phyloP scores from a whole-genome alignment of 92 coral and sea anemone genomes.

The Epizoanthus rinbou region DNA sequence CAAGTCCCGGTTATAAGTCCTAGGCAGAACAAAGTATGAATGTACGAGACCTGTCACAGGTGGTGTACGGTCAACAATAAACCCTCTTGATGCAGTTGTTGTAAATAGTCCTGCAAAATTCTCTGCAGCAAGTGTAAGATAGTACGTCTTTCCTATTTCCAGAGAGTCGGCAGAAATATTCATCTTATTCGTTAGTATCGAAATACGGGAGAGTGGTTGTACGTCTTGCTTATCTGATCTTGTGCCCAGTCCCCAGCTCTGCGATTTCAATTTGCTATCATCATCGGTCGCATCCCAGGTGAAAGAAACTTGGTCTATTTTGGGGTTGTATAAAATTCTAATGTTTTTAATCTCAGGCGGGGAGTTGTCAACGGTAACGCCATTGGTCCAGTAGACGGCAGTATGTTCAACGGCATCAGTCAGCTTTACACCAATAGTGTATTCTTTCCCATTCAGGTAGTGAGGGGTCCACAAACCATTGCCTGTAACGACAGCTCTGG shows the following conservation, averaged over 20 bases:
- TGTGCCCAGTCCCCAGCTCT: conserved; percentile 83
- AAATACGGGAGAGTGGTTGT: conserved; percentile 51
- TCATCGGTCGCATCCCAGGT: conserved; percentile 69
- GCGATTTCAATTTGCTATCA: conserved; percentile 72
- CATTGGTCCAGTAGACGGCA: conserved; percentile 84
- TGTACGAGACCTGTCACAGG: conserved; percentile 73
- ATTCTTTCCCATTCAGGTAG: conserved; percentile 70
- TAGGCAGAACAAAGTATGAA: conserved; percentile 78
- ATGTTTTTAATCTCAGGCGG: conserved; percentile 80
- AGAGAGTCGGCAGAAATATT: conserved; percentile 51
- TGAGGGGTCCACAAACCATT: conserved; percentile 53
- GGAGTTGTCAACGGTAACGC: conserved; percentile 78
- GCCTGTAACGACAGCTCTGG: conserved; percentile 73
- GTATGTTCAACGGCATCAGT: conserved; percentile 68
- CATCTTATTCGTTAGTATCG: conserved; percentile 32
- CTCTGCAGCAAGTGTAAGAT: conserved; percentile 63
- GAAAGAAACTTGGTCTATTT: conserved; percentile 52
- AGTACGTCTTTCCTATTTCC: conserved; percentile 78
- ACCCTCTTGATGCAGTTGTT: conserved; percentile 76
- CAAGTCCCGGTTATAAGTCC: conserved; percentile 74
- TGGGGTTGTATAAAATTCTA: conserved; percentile 62
- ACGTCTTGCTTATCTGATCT: conserved; percentile 66
- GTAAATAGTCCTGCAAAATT: conserved; percentile 73
- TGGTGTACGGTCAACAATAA: conserved; percentile 83
- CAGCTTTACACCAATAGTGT: conserved; percentile 72